Percentiles rank a stretch among this genome's conserved stretches.
phyloP scores from a whole-genome alignment of 2,797 vertebrate species.

The Oreortyx pictus region DNA sequence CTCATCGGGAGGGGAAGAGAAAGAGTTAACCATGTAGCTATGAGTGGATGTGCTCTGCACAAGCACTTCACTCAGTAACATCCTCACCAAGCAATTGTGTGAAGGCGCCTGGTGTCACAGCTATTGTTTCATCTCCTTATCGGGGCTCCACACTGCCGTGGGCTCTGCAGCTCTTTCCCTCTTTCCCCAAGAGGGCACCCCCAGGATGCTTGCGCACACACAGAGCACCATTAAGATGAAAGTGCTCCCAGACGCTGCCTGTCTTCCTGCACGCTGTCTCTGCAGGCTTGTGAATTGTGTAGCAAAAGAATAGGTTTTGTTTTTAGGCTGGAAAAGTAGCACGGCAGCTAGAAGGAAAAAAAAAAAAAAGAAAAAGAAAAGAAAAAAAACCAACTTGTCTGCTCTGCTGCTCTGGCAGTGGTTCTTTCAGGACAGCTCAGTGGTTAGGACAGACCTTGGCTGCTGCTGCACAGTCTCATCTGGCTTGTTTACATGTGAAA shows the following conservation, averaged over 20 bases:
- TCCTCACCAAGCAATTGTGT: not conserved
- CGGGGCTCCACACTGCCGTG: not conserved
- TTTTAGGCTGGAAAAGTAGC: slow-evolving; percentile 19
- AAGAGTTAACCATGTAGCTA: not conserved
- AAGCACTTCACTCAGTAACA: not conserved
- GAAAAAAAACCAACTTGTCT: not conserved
- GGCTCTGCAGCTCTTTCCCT: not conserved
- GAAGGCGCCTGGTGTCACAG: not conserved
- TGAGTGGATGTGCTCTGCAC: not conserved
- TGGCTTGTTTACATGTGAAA: not conserved
- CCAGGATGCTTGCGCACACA: not conserved
- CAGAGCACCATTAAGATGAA: not conserved
- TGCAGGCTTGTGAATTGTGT: not conserved
- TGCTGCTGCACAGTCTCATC: not conserved
- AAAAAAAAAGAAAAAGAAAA: too few species aligned
- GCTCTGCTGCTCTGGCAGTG: not conserved
- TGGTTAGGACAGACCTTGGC: not conserved
- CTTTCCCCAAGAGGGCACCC: not conserved
- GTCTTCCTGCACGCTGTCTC: not conserved
- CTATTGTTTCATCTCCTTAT: slow-evolving; percentile 47
- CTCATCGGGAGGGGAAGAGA: not conserved
- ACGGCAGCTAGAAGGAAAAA: fast-evolving
- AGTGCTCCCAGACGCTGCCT: not conserved
- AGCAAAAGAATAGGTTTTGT: not conserved
- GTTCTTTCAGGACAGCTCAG: not conserved